These are phyloP conservation scores for Ellobium chinense DNA, from an alignment of 2,888 invertebrate species.

Conservation along the genomic window DNA sequence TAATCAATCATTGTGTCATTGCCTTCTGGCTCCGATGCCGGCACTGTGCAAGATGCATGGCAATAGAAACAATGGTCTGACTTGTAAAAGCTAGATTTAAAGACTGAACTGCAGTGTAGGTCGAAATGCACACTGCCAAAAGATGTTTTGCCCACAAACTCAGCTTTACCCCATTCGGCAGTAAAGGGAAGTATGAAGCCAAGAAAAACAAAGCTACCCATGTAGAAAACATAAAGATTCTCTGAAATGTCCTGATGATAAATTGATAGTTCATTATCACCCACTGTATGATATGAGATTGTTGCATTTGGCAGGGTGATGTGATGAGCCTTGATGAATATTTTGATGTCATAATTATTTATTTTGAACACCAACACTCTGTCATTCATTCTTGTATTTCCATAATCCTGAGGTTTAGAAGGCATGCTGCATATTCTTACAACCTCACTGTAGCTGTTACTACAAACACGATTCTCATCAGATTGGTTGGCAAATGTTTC, in stretches of 20 bases:
- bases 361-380: constrained; percentile 25
- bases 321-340: neutral
- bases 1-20: neutral
- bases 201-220: constrained; percentile 9
- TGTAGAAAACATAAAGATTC: constrained; percentile 21
- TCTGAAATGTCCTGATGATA: constrained; percentile 31
- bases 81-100: constrained; percentile 10
- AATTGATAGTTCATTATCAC: neutral
- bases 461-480: no score
- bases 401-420: neutral
- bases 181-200: constrained; percentile 12
- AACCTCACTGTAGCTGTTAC: neutral
- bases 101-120: neutral
- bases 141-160: constrained; percentile 20
- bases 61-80: constrained; percentile 22
- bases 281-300: neutral
- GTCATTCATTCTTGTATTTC: neutral
- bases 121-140: neutral
- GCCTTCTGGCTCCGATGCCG: neutral
- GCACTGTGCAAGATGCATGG: neutral
- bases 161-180: neutral
- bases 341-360: neutral
- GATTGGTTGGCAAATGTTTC: no score
- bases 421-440: constrained; percentile 10
- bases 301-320: constrained; percentile 27